These are phyloP conservation scores for Myodes glareolus DNA, from an alignment of 2,113 vertebrate species.

Conservation along the genomic window DNA sequence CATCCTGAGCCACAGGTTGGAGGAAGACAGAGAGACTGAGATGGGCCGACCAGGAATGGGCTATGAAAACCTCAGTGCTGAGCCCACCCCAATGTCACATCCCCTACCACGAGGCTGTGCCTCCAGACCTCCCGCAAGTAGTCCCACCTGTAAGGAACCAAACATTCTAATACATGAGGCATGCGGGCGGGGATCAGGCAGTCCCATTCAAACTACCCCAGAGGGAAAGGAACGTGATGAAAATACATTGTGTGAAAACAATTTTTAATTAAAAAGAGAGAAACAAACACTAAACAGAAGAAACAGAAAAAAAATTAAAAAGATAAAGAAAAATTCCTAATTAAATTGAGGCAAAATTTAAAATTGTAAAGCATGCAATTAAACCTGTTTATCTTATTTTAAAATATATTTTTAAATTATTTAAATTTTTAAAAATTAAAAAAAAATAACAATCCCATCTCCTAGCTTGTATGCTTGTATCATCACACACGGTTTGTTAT, in stretches of 20 bases:
- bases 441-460: background rate
- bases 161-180: background rate
- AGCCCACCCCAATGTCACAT: background rate
- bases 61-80: background rate
- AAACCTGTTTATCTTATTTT: background rate
- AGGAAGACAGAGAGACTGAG: background rate
- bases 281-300: background rate
- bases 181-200: rapidly evolving
- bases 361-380: background rate
- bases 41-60: too few relatives aligned
- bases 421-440: too few relatives aligned
- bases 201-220: background rate
- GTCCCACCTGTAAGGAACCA: background rate
- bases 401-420: too few relatives aligned
- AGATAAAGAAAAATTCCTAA: background rate
- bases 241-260: background rate
- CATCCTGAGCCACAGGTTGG: background rate
- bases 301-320: background rate
- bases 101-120: too few relatives aligned
- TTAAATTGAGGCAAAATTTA: background rate
- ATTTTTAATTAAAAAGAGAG: background rate
- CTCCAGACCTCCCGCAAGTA: background rate
- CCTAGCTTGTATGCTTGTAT: background rate
- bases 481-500: background rate
- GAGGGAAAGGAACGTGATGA: background rate